These are phyloP conservation scores for Tortricodes alternella DNA, from an alignment of 2,888 invertebrate genomes.

Conservation along the genomic window DNA sequence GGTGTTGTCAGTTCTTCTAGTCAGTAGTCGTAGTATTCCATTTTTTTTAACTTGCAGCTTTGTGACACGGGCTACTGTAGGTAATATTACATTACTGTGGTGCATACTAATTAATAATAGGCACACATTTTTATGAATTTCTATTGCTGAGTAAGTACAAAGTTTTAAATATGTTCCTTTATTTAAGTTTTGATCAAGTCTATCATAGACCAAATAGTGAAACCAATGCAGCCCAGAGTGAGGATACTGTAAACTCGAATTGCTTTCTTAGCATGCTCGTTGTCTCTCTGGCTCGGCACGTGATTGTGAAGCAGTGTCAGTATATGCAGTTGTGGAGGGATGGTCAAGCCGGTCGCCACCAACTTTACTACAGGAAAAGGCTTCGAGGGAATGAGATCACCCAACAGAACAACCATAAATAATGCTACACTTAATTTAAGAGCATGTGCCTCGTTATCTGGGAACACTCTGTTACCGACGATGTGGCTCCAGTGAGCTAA, in stretches of 20 bases:
- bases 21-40: too few relatives aligned
- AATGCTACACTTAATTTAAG: slow-evolving; percentile 43
- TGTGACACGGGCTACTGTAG: too few relatives aligned
- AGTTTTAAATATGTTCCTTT: neutral
- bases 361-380: slow-evolving; percentile 50
- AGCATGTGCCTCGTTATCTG: slow-evolving; percentile 37
- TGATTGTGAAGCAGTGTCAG: slow-evolving; percentile 48
- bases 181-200: slow-evolving; percentile 38
- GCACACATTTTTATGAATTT: too few relatives aligned
- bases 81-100: too few relatives aligned
- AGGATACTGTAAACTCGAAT: slow-evolving; percentile 47
- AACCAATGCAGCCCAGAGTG: slow-evolving; percentile 41
- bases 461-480: slow-evolving; percentile 49
- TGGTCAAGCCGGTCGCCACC: slow-evolving; percentile 49
- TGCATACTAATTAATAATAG: too few relatives aligned
- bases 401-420: slow-evolving; percentile 48
- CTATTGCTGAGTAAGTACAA: too few relatives aligned
- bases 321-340: slow-evolving; percentile 63
- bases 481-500: slow-evolving; percentile 63
- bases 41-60: too few relatives aligned
- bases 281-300: slow-evolving; percentile 40
- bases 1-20: too few relatives aligned
- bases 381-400: slow-evolving; percentile 48
- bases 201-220: slow-evolving; percentile 51
- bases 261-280: slow-evolving; percentile 44